Percentiles rank a stretch among this genome's conserved stretches.
These are phyloP conservation scores for Zaprionus capensis DNA, from an alignment of 1,140 invertebrate genomes.

Conservation along the genomic window DNA sequence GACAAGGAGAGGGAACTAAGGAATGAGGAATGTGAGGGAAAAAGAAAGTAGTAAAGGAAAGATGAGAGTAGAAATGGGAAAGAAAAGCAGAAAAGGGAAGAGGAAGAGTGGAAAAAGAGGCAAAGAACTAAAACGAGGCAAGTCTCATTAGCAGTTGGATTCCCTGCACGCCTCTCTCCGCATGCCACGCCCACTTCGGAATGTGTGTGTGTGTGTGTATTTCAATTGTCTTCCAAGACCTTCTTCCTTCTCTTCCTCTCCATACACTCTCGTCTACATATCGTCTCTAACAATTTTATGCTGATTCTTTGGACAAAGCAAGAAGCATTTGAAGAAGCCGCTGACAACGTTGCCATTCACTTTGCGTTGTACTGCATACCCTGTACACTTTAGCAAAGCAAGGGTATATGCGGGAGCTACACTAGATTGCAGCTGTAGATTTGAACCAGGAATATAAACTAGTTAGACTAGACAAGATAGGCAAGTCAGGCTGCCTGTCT, in stretches of 20 bases:
- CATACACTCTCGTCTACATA: constrained; percentile 15
- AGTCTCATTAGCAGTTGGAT: neutral
- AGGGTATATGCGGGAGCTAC: neutral
- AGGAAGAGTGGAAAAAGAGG: too few species aligned
- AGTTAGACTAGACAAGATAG: too few species aligned
- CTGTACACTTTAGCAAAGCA: neutral
- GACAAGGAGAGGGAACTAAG: neutral
- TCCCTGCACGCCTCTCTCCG: neutral
- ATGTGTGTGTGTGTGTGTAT: neutral
- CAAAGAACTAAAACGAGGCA: neutral
- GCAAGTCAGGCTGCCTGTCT: too few species aligned
- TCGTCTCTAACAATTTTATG: constrained; percentile 74
- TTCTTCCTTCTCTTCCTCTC: neutral
- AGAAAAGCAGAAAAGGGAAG: neutral
- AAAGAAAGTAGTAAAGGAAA: neutral
- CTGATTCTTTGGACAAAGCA: constrained; percentile 60
- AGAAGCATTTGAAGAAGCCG: constrained; percentile 49
- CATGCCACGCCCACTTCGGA: constrained; percentile 29
- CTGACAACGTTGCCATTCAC: constrained; percentile 39
- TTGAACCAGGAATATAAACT: too few species aligned
- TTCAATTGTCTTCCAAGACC: constrained; percentile 12
- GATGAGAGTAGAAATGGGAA: neutral
- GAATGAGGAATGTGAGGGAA: neutral
- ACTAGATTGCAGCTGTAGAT: too few species aligned
- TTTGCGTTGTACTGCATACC: constrained; percentile 13